Conservation (phyloP, 2,797 vertebrate genomes). For the Poeciliopsis turneri region DNA sequence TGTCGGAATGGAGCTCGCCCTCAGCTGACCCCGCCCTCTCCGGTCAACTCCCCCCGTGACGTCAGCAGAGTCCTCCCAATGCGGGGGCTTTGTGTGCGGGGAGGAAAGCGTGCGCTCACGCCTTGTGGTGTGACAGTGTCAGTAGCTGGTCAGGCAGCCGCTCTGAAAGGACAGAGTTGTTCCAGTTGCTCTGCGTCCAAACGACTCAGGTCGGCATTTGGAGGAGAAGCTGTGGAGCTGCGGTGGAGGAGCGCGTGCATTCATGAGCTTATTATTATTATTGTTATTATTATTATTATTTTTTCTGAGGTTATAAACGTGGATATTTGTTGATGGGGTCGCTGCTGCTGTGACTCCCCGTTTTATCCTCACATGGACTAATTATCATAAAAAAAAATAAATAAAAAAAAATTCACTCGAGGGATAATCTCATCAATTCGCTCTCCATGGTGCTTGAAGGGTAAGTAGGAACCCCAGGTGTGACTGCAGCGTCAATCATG, state of each 20-base stretch:
- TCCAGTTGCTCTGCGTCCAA: neutral
- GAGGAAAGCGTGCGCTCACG: conserved; percentile 49
- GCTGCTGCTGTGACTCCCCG: conserved; percentile 8
- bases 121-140: conserved; percentile 30
- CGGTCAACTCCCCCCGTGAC: conserved; percentile 65
- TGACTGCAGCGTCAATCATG: neutral
- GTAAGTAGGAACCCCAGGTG: conserved; percentile 46
- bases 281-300: neutral
- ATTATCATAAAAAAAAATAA: neutral
- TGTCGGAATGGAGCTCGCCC: conserved; percentile 30
- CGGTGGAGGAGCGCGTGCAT: conserved; percentile 2
- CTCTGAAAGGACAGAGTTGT: neutral
- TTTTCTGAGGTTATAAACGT: conserved; percentile 26
- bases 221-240: neutral
- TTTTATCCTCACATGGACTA: conserved; percentile 38
- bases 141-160: neutral
- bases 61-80: conserved; percentile 59
- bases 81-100: conserved; percentile 50
- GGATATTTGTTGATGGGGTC: conserved; percentile 22
- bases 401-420: neutral
- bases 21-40: conserved; percentile 48
- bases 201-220: neutral
- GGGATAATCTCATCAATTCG: neutral
- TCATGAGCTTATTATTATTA: neutral
- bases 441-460: conserved; percentile 69